Evolutionary conservation across 2,888 invertebrate species (phyloP).

Genomic region (Beris chalybata): DNA sequence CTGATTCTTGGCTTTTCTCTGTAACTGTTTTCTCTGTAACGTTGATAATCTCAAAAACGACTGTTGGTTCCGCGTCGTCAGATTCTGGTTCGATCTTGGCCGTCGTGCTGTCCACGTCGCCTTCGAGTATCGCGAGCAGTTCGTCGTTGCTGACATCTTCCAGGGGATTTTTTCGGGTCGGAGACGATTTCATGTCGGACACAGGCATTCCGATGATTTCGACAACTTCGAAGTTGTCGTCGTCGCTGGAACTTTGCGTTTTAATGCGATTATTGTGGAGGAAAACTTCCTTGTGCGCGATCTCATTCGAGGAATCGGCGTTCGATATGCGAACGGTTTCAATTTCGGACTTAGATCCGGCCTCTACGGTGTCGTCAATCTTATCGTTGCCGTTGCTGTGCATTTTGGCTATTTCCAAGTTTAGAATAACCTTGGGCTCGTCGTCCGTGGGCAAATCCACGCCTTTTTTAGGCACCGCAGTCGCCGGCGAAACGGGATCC

Average conservation of each 20-base stretch:
- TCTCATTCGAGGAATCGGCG: conserved; percentile 19
- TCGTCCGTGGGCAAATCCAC: conserved; percentile 1
- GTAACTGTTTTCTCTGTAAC: neutral
- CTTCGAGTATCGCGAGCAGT: conserved; percentile 60
- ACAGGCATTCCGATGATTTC: conserved; percentile 11
- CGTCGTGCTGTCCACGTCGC: conserved; percentile 44
- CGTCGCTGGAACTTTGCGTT: neutral
- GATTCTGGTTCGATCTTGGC: conserved; percentile 56
- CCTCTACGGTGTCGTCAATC: neutral
- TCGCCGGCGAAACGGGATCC: neutral
- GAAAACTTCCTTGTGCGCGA: conserved; percentile 2
- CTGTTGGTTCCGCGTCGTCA: conserved; percentile 51
- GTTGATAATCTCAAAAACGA: conserved; percentile 42
- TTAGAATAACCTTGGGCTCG: conserved; percentile 10
- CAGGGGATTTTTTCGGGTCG: neutral
- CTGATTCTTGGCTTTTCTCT: conserved; percentile 10
- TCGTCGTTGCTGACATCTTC: conserved; percentile 47
- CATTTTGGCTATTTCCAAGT: neutral
- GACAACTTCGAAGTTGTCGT: conserved; percentile 11
- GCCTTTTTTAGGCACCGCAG: neutral
- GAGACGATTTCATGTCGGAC: conserved; percentile 4
- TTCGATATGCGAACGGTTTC: conserved; percentile 21
- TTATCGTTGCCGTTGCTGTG: neutral
- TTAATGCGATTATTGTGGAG: neutral
- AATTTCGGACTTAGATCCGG: neutral